A percentile compares a stretch with the other conserved stretches of the same genome.
Evolutionary conservation across 2,113 vertebrate genomes (phyloP).

Genomic region (Gobius niger): DNA sequence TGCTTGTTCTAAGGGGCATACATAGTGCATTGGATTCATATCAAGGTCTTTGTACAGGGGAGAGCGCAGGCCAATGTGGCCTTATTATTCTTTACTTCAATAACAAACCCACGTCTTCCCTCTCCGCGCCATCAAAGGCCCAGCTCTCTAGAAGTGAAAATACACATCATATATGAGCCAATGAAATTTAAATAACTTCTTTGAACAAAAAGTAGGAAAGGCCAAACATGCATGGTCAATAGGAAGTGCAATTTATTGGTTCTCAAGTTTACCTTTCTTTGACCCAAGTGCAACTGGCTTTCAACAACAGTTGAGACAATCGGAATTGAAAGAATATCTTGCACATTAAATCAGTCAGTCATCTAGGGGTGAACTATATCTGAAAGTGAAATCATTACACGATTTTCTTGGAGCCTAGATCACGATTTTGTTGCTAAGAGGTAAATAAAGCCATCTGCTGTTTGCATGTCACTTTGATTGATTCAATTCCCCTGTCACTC

Average conservation of each 20-base stretch:
- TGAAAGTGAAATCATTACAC: too few species aligned
- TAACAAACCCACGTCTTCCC: slow-evolving; percentile 75
- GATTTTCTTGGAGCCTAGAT: too few species aligned
- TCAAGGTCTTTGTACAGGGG: slow-evolving; percentile 73
- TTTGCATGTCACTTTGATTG: too few species aligned
- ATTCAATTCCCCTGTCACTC: too few species aligned
- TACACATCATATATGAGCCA: slow-evolving; percentile 73
- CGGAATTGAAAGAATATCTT: too few species aligned
- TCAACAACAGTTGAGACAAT: too few species aligned
- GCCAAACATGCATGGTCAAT: slow-evolving; percentile 55
- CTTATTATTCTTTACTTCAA: slow-evolving; percentile 81
- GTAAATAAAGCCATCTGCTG: too few species aligned
- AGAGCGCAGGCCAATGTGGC: slow-evolving; percentile 69
- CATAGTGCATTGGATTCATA: slow-evolving; percentile 80
- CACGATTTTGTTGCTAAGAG: too few species aligned
- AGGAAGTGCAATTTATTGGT: slow-evolving; percentile 41
- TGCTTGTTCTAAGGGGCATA: slow-evolving; percentile 75
- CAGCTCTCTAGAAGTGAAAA: slow-evolving; percentile 73
- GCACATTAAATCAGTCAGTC: too few species aligned
- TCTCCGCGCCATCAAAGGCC: slow-evolving; percentile 71
- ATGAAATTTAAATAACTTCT: slow-evolving; percentile 76
- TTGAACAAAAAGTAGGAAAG: slow-evolving; percentile 62
- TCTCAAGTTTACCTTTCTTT: slow-evolving; percentile 27
- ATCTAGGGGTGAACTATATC: too few species aligned
- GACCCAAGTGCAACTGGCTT: slow-evolving; percentile 52